phyloP scores from a whole-genome alignment of 2,113 vertebrate genomes.

The Tupaia chinensis region DNA sequence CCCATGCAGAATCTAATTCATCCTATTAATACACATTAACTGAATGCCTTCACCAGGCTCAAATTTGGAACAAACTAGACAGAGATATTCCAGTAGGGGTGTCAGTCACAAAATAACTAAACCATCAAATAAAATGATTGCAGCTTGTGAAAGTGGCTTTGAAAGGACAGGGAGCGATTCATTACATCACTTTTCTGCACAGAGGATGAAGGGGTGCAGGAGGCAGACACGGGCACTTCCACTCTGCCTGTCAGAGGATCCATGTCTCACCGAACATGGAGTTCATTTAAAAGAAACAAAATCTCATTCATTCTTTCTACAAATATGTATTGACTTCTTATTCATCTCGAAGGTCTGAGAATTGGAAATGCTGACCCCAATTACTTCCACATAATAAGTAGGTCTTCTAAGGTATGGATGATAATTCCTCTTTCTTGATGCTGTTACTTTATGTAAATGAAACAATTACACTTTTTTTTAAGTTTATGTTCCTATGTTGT shows the following conservation, averaged over 20 bases:
- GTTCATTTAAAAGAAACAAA: background rate
- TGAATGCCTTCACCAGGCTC: background rate
- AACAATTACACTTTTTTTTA: background rate
- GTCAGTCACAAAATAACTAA: background rate
- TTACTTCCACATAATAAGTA: background rate
- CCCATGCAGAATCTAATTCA: background rate
- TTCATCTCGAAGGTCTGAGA: background rate
- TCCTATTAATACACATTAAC: background rate
- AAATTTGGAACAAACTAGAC: background rate
- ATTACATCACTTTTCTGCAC: background rate
- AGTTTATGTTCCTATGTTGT: background rate
- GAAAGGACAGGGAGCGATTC: background rate
- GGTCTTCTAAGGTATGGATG: background rate
- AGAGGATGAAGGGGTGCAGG: background rate
- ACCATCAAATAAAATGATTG: background rate
- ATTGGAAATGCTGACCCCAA: background rate
- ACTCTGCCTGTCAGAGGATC: background rate
- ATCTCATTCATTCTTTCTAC: background rate
- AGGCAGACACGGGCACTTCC: background rate
- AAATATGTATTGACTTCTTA: slow-evolving; percentile 8
- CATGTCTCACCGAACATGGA: background rate
- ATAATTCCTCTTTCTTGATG: background rate
- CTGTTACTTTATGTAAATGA: background rate
- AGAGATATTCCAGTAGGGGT: background rate
- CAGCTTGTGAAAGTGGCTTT: background rate